Percentiles rank a stretch among this genome's conserved stretches.
These are phyloP conservation scores for Cheilosia impressa DNA, from an alignment of 2,888 invertebrate species.

Conservation along the genomic window DNA sequence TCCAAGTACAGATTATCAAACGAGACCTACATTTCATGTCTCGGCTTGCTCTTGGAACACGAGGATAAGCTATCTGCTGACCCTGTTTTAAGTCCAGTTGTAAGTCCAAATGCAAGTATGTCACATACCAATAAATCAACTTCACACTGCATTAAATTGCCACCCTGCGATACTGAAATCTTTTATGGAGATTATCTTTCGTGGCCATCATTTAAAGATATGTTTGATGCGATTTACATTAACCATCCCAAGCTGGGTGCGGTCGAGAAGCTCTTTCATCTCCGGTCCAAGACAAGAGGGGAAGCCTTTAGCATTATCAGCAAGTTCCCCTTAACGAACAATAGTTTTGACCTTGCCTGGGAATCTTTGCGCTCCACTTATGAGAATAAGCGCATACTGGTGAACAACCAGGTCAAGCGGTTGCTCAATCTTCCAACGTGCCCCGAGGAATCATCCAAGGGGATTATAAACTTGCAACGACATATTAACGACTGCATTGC, in stretches of 20 bases:
- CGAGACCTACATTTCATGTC: background rate
- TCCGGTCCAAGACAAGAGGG: constrained; percentile 1
- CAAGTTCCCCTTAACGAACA: background rate
- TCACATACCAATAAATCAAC: background rate
- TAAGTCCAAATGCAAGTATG: background rate
- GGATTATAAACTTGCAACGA: background rate
- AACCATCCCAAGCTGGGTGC: constrained; percentile 1
- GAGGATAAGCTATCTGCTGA: background rate
- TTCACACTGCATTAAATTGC: background rate
- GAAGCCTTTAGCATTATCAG: background rate
- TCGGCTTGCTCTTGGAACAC: background rate
- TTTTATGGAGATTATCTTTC: background rate
- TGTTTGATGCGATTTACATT: constrained; percentile 6
- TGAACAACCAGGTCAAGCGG: constrained; percentile 1
- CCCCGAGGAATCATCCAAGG: background rate
- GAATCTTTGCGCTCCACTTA: background rate
- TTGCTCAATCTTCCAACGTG: background rate
- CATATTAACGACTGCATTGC: constrained; percentile 1
- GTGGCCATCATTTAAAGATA: background rate
- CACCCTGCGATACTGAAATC: background rate
- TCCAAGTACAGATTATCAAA: background rate
- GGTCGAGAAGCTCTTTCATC: constrained; percentile 9
- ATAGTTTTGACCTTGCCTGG: background rate
- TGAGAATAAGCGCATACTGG: constrained; percentile 9
- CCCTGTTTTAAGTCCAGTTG: background rate